Percentiles rank a stretch among this genome's conserved stretches.
Conservation (phyloP, 2,113 vertebrate genomes). For the Terrapene triunguis region DNA sequence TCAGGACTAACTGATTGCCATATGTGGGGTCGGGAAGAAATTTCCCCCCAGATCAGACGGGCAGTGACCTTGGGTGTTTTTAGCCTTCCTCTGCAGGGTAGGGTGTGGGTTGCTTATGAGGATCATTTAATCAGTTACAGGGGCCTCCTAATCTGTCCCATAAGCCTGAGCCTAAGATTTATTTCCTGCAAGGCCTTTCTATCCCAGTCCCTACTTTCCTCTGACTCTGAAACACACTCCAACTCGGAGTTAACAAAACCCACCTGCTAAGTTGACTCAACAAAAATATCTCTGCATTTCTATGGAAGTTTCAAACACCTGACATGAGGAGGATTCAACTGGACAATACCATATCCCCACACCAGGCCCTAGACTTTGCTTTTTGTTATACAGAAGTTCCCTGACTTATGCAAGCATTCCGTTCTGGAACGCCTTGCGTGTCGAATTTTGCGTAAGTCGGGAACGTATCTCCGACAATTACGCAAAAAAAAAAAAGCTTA, state of each 20-base stretch:
- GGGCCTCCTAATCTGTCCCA: not conserved
- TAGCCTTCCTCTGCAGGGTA: no score
- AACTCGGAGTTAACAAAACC: not conserved
- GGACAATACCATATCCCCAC: accelerated
- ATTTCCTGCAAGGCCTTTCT: not conserved
- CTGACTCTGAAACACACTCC: not conserved
- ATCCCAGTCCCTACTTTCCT: not conserved
- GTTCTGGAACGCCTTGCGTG: no score
- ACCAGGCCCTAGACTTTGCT: not conserved
- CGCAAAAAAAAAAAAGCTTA: no score
- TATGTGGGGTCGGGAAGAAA: no score
- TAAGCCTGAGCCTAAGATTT: not conserved
- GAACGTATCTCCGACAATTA: no score
- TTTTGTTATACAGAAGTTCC: not conserved
- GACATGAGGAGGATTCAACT: not conserved
- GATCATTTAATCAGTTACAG: no score
- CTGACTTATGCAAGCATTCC: no score
- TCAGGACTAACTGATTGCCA: no score
- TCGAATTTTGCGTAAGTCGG: no score
- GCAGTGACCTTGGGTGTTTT: no score
- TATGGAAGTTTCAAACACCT: not conserved
- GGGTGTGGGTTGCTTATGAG: no score
- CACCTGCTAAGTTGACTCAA: not conserved
- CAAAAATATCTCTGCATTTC: not conserved
- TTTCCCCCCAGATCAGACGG: no score